phyloP scores from a whole-genome alignment of 2,888 invertebrate species.

The Sarcophaga caerulescens region DNA sequence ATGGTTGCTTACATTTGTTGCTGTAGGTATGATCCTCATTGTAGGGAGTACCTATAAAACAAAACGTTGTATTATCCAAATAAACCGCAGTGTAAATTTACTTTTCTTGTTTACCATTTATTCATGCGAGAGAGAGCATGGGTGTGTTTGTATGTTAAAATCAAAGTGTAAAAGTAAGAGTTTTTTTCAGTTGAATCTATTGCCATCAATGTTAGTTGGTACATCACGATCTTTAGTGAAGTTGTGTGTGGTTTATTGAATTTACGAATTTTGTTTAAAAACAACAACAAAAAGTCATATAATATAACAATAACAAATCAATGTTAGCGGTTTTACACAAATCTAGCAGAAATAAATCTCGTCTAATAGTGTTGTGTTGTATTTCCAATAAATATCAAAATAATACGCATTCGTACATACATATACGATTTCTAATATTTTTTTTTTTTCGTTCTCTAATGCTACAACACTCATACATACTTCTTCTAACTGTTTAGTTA shows the following conservation, averaged over 20 bases:
- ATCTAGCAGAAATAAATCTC: neutral
- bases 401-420: neutral
- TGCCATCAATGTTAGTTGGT: slow-evolving; percentile 32
- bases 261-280: neutral
- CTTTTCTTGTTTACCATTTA: no score
- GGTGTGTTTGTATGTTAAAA: neutral
- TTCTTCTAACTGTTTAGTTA: neutral
- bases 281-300: slow-evolving; percentile 3
- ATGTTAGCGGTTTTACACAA: neutral
- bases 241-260: slow-evolving; percentile 16
- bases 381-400: neutral
- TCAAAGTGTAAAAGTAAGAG: neutral
- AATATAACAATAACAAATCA: neutral
- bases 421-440: neutral
- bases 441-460: slow-evolving; percentile 1
- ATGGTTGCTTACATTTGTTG: no score
- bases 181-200: neutral
- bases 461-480: neutral
- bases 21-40: no score
- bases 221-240: slow-evolving; percentile 46
- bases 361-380: neutral
- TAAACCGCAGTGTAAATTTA: neutral
- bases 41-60: no score
- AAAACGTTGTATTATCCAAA: neutral
- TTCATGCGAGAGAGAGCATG: no score